Evolutionary conservation across 2,888 invertebrate species (phyloP).

Genomic region (Protonemura montana): DNA sequence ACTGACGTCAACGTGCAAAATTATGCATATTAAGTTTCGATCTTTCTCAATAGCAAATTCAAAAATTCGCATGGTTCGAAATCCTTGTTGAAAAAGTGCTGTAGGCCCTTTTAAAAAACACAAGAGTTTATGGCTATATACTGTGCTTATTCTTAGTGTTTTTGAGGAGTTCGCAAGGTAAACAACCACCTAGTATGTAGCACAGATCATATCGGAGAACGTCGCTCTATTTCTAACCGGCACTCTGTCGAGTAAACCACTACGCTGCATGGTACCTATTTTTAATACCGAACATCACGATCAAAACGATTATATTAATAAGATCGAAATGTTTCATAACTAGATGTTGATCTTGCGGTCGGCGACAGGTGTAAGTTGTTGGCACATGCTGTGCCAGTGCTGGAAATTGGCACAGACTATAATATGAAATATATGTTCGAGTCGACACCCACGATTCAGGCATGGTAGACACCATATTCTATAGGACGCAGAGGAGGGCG

Average conservation of each 20-base stretch:
- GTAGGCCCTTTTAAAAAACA: not conserved
- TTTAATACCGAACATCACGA: not conserved
- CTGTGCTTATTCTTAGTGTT: not conserved
- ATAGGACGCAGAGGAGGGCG: not conserved
- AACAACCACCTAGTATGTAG: not conserved
- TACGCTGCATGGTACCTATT: not conserved
- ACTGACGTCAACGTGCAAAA: not conserved
- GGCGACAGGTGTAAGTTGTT: not conserved
- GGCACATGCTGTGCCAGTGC: not conserved
- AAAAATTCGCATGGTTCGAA: not conserved
- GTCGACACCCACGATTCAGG: not conserved
- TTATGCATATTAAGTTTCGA: constrained; percentile 7
- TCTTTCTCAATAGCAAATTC: not conserved
- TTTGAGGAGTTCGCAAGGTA: not conserved
- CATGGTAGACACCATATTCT: not conserved
- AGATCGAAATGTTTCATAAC: constrained; percentile 7
- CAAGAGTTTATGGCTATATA: not conserved
- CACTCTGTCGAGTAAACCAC: not conserved
- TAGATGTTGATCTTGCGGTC: not conserved
- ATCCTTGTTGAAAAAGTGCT: not conserved
- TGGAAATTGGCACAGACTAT: not conserved
- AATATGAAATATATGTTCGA: not conserved
- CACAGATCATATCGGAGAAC: not conserved
- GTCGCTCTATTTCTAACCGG: not conserved
- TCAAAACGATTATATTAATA: not conserved